These are phyloP conservation scores for Prolemur simus DNA, from an alignment of 2,113 vertebrate species.

Conservation along the genomic window DNA sequence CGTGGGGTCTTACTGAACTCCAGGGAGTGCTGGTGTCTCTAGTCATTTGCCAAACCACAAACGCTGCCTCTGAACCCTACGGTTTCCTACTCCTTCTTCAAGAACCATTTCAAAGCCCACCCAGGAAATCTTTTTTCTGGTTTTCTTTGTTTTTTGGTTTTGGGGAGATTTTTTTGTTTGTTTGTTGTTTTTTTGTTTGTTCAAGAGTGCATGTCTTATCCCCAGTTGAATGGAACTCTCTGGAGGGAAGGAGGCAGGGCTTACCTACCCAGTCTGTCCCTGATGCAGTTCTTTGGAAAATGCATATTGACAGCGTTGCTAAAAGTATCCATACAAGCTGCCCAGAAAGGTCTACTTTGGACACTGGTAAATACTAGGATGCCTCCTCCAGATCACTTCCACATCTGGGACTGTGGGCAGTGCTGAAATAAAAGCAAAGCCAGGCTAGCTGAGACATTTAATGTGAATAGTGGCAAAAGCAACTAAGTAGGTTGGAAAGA, in stretches of 20 bases:
- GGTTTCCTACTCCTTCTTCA: not conserved
- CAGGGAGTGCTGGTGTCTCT: not conserved
- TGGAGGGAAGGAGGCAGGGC: not conserved
- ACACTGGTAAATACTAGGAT: not conserved
- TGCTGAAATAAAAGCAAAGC: not conserved
- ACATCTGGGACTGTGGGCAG: not conserved
- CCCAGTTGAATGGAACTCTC: not conserved
- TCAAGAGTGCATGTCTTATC: not conserved
- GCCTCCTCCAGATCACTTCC: not conserved
- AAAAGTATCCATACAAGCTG: not conserved
- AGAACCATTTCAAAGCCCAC: not conserved
- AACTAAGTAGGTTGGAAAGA: not conserved
- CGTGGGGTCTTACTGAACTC: not conserved
- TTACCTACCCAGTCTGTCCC: not conserved
- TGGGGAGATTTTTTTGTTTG: not conserved
- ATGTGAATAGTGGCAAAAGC: not conserved
- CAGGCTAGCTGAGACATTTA: not conserved
- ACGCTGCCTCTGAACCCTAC: not conserved
- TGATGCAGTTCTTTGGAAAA: not conserved
- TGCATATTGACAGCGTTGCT: not conserved
- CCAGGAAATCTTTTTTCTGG: not conserved
- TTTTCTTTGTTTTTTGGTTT: not conserved
- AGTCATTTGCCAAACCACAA: not conserved
- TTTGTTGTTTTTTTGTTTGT: not conserved
- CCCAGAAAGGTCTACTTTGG: not conserved